Evolutionary conservation across 2,888 invertebrate species (phyloP), one percentile per base, ranked within the genome.

Genomic region (Osmoderma eremita): DNA sequence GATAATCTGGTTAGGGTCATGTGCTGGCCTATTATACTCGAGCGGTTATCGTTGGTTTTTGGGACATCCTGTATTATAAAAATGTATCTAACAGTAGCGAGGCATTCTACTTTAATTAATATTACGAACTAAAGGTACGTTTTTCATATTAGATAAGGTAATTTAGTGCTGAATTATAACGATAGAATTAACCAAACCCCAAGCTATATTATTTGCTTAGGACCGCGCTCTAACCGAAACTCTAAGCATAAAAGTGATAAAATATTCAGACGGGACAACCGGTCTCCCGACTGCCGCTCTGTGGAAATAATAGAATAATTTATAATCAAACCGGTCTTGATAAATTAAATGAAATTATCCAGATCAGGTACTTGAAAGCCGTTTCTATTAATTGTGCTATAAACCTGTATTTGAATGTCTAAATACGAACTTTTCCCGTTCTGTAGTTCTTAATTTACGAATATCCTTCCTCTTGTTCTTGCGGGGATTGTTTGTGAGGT

Each of bases 301-400:
- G 30, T 15, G 58, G 56, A 61, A 45, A 61, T 42, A 65, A 56
- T 39, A 38, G 65, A 65, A 65, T 65, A 65, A 65, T 65, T 65
- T 65, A 58, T 65, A 65, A 58, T 65, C 56, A 48, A 58, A 38
- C 48, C 18, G 38, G 20, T 58, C 15, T 65, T 54, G 45, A 65
- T 65, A 56, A 38, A 49, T 56, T 56, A 65, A 65, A 65, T 42
- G 65, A 58, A 56, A 56, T 65, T 65, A 48, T 49, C 54, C 56
- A 36, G 56, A 45, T 49, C 39, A 56, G 58, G 58, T 61, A 61
- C 30, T 48, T 61, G 58, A 24, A 61, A 61, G 15, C 58, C 30
- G 58, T 61, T 61, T 61, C 58, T 61, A 61, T 61, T 61, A 61
- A 61, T 61, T 61, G 58, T 13, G 45, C 45, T 17, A 61, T 48